A percentile compares a stretch with the other conserved stretches of the same genome.
phyloP scores from a whole-genome alignment of 2,113 vertebrate genomes.

The Piaya cayana region DNA sequence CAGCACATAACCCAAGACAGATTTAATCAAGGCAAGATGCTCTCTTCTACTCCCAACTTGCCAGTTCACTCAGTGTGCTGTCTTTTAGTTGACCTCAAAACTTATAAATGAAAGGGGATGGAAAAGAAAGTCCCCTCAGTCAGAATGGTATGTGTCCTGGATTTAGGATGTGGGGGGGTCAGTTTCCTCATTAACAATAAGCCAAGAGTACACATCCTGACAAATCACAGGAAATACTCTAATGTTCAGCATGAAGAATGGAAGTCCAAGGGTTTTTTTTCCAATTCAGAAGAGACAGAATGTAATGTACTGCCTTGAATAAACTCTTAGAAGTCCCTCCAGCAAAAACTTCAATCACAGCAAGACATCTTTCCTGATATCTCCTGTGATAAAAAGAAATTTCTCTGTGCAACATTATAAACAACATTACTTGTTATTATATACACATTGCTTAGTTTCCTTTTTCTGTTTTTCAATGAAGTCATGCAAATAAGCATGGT shows the following conservation, averaged over 20 bases:
- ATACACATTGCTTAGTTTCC: background rate
- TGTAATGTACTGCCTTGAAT: background rate
- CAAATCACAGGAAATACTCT: background rate
- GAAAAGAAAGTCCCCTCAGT: background rate
- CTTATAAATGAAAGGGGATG: background rate
- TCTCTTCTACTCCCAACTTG: background rate
- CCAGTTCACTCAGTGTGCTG: background rate
- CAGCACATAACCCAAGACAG: background rate
- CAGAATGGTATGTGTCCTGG: background rate
- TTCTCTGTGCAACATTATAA: background rate
- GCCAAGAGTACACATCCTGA: background rate
- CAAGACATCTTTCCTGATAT: background rate
- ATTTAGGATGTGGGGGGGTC: background rate
- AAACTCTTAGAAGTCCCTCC: background rate
- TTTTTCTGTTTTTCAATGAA: background rate
- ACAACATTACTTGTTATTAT: accelerated
- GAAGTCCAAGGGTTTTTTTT: background rate
- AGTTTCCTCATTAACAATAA: constrained; percentile 7
- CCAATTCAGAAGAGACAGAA: background rate
- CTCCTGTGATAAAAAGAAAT: background rate
- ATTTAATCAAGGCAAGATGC: background rate
- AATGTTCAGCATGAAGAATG: background rate
- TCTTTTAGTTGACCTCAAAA: background rate
- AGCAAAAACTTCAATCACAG: background rate
- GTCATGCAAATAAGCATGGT: background rate